Percentiles rank a stretch among this genome's conserved stretches.
Conservation (phyloP, 2,113 vertebrate genomes). For the Albula goreensis region DNA sequence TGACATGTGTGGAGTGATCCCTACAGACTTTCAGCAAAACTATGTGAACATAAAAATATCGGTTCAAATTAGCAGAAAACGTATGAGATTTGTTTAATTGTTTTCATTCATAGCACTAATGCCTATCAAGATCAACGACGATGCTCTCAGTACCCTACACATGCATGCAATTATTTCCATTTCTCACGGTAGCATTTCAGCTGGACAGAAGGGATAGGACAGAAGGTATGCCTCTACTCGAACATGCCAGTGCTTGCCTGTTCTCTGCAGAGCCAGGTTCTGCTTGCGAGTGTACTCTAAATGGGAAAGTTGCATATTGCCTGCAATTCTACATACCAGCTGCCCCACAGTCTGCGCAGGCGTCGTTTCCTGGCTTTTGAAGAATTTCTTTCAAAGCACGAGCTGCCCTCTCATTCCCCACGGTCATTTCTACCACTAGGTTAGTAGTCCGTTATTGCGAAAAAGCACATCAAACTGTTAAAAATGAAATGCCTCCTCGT, state of each 20-base stretch:
- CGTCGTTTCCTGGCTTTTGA: conserved; percentile 75
- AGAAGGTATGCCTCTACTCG: not conserved
- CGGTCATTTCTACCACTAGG: conserved; percentile 55
- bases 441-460: not conserved
- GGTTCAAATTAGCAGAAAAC: no score
- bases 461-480: not conserved
- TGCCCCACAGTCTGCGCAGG: conserved; percentile 85
- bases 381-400: conserved; percentile 74
- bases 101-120: no score
- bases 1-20: no score
- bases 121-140: no score
- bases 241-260: not conserved
- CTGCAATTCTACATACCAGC: conserved; percentile 70
- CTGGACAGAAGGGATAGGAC: not conserved
- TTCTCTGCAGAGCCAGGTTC: not conserved
- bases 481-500: not conserved
- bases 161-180: not conserved
- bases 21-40: no score
- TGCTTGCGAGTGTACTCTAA: not conserved
- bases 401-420: conserved; percentile 72
- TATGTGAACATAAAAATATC: no score
- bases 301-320: not conserved
- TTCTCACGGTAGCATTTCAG: not conserved
- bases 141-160: no score
- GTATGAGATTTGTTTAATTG: no score